Evolutionary conservation across 2,888 invertebrate species (phyloP).

Genomic region (Drosophila rellima): DNA sequence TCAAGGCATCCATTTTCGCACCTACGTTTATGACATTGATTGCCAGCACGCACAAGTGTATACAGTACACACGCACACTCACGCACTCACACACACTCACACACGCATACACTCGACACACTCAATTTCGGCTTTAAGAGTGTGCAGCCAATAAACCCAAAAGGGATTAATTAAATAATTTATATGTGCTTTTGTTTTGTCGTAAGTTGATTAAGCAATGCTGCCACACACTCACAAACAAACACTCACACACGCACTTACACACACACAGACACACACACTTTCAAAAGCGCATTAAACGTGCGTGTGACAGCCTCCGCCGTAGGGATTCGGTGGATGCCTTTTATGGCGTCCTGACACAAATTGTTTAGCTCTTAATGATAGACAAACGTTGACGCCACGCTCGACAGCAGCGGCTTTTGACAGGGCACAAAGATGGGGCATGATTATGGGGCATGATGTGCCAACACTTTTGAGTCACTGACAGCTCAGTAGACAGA

Average conservation of each 20-base stretch:
- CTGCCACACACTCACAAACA: conserved; percentile 21
- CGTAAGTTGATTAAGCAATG: conserved; percentile 75
- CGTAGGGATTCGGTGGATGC: conserved; percentile 25
- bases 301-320: conserved; percentile 55
- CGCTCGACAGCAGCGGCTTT: conserved; percentile 45
- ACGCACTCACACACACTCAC: conserved; percentile 12
- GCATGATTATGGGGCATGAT: conserved; percentile 10
- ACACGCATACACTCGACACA: background rate
- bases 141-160: conserved; percentile 69
- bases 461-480: conserved; percentile 30
- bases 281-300: conserved; percentile 68
- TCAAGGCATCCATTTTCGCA: conserved; percentile 69
- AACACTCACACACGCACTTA: conserved; percentile 7
- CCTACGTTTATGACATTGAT: conserved; percentile 78
- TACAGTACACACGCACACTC: conserved; percentile 14
- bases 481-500: conserved; percentile 29
- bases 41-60: conserved; percentile 66
- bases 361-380: conserved; percentile 67
- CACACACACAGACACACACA: conserved; percentile 11
- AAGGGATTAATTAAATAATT: conserved; percentile 78
- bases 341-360: conserved; percentile 49
- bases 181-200: conserved; percentile 75
- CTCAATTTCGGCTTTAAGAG: conserved; percentile 23
- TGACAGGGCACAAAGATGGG: conserved; percentile 32
- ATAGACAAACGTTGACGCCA: conserved; percentile 64